These are phyloP conservation scores for Dynastes hyllus DNA, from an alignment of 2,888 invertebrate species.

Conservation along the genomic window DNA sequence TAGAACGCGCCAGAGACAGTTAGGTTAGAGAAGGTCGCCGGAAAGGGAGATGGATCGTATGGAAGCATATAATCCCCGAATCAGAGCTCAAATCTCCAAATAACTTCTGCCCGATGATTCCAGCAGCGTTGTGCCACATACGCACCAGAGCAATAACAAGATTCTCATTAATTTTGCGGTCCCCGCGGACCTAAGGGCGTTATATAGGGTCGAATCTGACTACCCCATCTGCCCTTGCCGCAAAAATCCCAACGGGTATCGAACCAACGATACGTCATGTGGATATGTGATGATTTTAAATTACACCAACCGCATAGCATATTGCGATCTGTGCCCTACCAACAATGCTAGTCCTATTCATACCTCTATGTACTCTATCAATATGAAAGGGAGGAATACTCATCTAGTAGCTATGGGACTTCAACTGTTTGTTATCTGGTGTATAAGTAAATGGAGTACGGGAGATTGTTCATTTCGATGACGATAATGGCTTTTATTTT, in stretches of 20 bases:
- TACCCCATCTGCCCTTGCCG: slow-evolving; percentile 58
- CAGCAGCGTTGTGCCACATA: slow-evolving; percentile 29
- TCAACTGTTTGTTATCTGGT: neutral
- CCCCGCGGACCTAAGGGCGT: slow-evolving; percentile 51
- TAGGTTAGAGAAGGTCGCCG: too few relatives aligned
- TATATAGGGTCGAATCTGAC: slow-evolving; percentile 50
- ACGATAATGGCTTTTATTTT: slow-evolving; percentile 4
- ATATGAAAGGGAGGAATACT: too few relatives aligned
- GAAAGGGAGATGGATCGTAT: neutral
- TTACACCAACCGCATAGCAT: slow-evolving; percentile 65
- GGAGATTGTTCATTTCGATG: slow-evolving; percentile 42
- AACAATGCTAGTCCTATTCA: neutral
- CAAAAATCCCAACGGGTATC: slow-evolving; percentile 55
- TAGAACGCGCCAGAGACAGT: neutral
- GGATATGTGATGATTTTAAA: slow-evolving; percentile 66
- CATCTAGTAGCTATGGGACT: neutral
- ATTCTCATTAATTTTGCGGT: slow-evolving; percentile 66
- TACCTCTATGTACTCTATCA: neutral
- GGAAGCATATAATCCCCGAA: slow-evolving; percentile 60
- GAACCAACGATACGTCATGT: neutral
- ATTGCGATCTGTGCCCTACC: slow-evolving; percentile 54
- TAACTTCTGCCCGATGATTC: slow-evolving; percentile 57
- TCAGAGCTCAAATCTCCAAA: slow-evolving; percentile 63
- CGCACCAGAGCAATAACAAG: slow-evolving; percentile 64
- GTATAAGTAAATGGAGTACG: slow-evolving; percentile 32